These are phyloP conservation scores for Drosophila novamexicana DNA, from an alignment of 1,140 invertebrate species.

Conservation along the genomic window DNA sequence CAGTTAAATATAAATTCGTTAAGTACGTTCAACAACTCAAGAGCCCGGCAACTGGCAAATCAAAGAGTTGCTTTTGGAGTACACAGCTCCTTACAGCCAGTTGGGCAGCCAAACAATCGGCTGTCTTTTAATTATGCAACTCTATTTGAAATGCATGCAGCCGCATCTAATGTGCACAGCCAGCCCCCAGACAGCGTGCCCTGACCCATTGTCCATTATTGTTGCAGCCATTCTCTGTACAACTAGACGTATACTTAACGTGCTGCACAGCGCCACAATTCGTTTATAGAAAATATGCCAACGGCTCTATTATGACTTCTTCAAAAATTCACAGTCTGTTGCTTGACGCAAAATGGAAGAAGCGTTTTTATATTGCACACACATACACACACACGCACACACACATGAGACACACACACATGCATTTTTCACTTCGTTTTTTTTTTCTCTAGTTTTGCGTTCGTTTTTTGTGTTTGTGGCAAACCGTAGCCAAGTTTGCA, in stretches of 20 bases:
- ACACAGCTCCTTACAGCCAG: slow-evolving; percentile 9
- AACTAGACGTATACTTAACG: slow-evolving; percentile 70
- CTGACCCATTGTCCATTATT: neutral
- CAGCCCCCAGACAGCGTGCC: too few relatives aligned
- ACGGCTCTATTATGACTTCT: slow-evolving; percentile 80
- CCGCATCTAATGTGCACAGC: slow-evolving; percentile 46
- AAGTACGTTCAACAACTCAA: too few relatives aligned
- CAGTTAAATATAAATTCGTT: too few relatives aligned
- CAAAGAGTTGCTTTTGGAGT: slow-evolving; percentile 9
- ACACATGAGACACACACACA: neutral
- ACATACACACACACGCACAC: slow-evolving; percentile 11
- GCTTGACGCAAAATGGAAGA: slow-evolving; percentile 57
- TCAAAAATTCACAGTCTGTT: slow-evolving; percentile 80
- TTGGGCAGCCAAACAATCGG: slow-evolving; percentile 47
- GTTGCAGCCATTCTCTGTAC: slow-evolving; percentile 48
- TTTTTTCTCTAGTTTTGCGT: neutral
- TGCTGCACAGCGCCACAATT: slow-evolving; percentile 62
- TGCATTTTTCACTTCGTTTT: slow-evolving; percentile 29
- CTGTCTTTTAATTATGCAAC: slow-evolving; percentile 74
- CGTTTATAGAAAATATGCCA: slow-evolving; percentile 82
- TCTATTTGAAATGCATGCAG: slow-evolving; percentile 54
- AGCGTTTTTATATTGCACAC: slow-evolving; percentile 47
- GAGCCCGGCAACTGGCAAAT: neutral
- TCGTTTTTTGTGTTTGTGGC: slow-evolving; percentile 55
- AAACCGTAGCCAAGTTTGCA: slow-evolving; percentile 67